phyloP scores from a whole-genome alignment of 1,140 invertebrate species.

The Scaptomyza montana region DNA sequence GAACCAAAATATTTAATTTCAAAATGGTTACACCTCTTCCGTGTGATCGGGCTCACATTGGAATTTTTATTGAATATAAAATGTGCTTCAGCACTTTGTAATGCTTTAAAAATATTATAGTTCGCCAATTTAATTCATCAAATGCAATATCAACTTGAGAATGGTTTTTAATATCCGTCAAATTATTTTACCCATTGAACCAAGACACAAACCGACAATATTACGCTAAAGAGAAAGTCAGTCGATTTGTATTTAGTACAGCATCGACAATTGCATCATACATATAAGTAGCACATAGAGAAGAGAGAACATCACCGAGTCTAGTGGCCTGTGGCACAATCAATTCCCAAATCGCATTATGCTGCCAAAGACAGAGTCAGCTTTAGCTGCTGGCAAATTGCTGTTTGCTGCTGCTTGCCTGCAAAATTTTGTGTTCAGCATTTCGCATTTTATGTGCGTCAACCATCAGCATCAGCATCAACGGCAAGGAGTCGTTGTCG shows the following conservation, averaged over 20 bases:
- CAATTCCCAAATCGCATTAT: conserved; percentile 81
- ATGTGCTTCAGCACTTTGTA: no score
- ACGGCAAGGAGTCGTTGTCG: conserved; percentile 21
- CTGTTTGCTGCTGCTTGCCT: not conserved
- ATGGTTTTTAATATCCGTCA: no score
- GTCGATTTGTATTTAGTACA: not conserved
- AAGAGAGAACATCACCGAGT: conserved; percentile 11
- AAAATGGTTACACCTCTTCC: no score
- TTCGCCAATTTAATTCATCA: no score
- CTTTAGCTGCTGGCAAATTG: conserved; percentile 54
- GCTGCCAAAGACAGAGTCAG: conserved; percentile 40
- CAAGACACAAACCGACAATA: no score
- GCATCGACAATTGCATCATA: conserved; percentile 24
- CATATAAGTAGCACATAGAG: conserved; percentile 31
- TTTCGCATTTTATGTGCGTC: conserved; percentile 78
- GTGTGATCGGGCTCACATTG: no score
- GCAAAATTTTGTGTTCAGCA: conserved; percentile 18
- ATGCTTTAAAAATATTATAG: no score
- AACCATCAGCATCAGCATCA: conserved; percentile 45
- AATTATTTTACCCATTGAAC: no score
- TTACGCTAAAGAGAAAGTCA: no score
- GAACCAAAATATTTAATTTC: no score
- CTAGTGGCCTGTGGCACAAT: conserved; percentile 68
- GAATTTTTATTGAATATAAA: no score
- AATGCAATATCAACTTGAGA: no score